Conservation (phyloP, 1,140 invertebrate species). For the Aphaenogaster floridana region DNA sequence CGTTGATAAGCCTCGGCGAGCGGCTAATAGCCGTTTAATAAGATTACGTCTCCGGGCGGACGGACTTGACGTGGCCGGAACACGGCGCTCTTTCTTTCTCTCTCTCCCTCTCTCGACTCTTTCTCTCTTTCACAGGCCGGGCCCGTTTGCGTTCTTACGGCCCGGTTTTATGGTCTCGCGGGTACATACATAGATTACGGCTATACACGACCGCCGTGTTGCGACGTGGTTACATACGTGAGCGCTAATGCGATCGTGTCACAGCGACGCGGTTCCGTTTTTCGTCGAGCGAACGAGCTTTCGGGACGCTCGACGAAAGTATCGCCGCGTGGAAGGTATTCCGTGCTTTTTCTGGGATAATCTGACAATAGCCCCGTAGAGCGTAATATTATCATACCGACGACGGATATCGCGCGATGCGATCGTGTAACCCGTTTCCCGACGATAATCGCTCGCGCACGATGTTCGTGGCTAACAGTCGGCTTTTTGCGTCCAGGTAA, state of each 20-base stretch:
- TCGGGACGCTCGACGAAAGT: neutral
- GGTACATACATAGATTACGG: conserved; percentile 71
- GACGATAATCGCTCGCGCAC: conserved; percentile 32
- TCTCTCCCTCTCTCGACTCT: conserved; percentile 20
- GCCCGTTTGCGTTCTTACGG: conserved; percentile 77
- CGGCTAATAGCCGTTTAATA: conserved; percentile 86
- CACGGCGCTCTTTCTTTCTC: conserved; percentile 62
- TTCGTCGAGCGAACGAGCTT: conserved; percentile 56
- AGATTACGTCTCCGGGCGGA: conserved; percentile 84
- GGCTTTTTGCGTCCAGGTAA: conserved; percentile 21
- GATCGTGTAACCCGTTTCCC: conserved; percentile 24
- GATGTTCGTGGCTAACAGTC: conserved; percentile 40
- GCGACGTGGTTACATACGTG: conserved; percentile 49
- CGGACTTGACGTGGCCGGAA: conserved; percentile 84
- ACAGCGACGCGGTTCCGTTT: conserved; percentile 61
- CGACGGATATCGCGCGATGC: conserved; percentile 37
- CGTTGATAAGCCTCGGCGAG: conserved; percentile 85
- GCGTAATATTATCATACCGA: conserved; percentile 15
- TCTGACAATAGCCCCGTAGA: conserved; percentile 1
- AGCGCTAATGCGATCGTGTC: conserved; percentile 42
- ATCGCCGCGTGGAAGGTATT: neutral
- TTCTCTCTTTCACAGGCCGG: conserved; percentile 18
- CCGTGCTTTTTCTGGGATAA: neutral
- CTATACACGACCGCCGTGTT: conserved; percentile 69
- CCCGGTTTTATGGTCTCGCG: conserved; percentile 80